A percentile compares a stretch with the other conserved stretches of the same genome.
Conservation (phyloP, 1,140 invertebrate species). For the roundworm (Caenorhabditis elegans) region WBcel235 BX284604.4:7281001-7281500, state of each 20-base stretch:
- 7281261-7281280: constrained; percentile 32
- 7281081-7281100: constrained; percentile 16
- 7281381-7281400: no score
- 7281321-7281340: constrained; percentile 23
- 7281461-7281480: no score
- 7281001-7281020: constrained; percentile 13
- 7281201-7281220: not conserved
- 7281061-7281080: not conserved
- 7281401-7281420: no score
- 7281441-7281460: no score
- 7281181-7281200: not conserved
- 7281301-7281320: not conserved
- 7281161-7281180: no score
- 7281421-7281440: no score
- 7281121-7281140: not conserved
- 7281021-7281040: constrained; percentile 31
- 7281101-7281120: not conserved
- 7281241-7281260: constrained; percentile 18
- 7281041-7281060: not conserved
- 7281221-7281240: not conserved
- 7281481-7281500: no score
- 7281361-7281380: no score
- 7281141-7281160: not conserved
- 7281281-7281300: not conserved
- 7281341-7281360: constrained; percentile 14